These are phyloP conservation scores for Malurus alboscapulatus DNA, from an alignment of 2,113 vertebrate species.

Conservation along the genomic window DNA sequence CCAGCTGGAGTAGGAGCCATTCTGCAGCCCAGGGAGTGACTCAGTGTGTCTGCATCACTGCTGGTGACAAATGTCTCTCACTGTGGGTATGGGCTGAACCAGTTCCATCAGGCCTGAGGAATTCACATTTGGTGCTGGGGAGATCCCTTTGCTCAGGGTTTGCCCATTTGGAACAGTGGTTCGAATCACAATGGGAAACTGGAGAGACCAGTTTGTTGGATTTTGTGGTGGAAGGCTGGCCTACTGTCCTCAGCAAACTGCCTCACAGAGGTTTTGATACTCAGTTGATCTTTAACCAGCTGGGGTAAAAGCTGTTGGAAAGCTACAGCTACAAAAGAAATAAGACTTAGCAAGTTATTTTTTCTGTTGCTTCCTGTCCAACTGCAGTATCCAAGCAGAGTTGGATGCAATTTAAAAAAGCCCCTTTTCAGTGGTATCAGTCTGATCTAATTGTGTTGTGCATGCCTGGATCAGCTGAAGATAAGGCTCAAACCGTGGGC, in stretches of 20 bases:
- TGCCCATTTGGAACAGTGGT: neutral
- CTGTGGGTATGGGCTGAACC: neutral
- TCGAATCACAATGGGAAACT: neutral
- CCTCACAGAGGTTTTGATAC: neutral
- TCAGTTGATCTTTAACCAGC: constrained; percentile 19
- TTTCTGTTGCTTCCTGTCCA: neutral
- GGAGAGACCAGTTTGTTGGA: neutral
- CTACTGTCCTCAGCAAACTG: neutral
- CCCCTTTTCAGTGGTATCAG: neutral
- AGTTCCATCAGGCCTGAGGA: neutral
- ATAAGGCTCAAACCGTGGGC: neutral
- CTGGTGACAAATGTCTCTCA: neutral
- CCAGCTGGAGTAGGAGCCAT: neutral
- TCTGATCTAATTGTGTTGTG: neutral
- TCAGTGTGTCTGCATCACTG: neutral
- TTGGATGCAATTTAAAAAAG: neutral
- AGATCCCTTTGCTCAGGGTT: neutral
- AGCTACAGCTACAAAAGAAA: neutral
- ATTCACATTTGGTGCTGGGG: neutral
- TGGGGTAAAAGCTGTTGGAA: neutral
- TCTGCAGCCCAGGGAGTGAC: neutral
- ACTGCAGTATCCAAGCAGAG: neutral
- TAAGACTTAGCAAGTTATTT: neutral
- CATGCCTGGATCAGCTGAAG: neutral
- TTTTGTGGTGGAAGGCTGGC: neutral